Base-by-base conservation (phyloP, 30 jellyfish, hydroid and myxozoan genomes). In the Mastigias papua region DNA sequence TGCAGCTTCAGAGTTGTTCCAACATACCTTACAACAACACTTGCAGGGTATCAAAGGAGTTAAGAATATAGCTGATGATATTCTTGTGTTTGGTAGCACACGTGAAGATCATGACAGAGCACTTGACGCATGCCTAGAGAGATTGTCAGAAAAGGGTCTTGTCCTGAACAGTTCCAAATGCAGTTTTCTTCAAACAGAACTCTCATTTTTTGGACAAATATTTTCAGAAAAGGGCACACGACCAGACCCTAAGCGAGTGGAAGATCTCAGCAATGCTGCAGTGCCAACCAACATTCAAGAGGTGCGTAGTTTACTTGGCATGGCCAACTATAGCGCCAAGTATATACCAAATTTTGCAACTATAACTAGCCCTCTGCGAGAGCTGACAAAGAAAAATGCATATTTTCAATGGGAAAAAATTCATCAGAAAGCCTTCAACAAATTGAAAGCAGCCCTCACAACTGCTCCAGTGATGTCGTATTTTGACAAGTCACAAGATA, bases 71-170 rank as follows among this genome's bases (percentile, higher is more conserved):
- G 78, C 86, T 21, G 95, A 79, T 54, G 97, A 88, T 34, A 80
- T 88, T 16, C 34, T 80, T 0, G 65, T 88, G 9, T 62, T 27
- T 65, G 97, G 92, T 5, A 49, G 25, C 2, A 78, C 97, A 11
- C 81, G 88, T 17, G 57, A 65, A 10, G 97, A 88, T 26, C 92
- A 88, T 67, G 80, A 70, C 37, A 28, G 29, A 16, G 95, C 95
- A 23, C 89, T 86, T 22, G 22, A n/a, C 2, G 84, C 49, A 11
- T 23, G 74, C 33, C 77, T 86, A 0, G 70, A 72, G 46, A 37
- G 90, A 23, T 65, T 81, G 34, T 23, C 70, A 10, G 82, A 62
- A 0, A 81, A 68, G 28, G 82, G 82, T 4, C 82, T 64, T 49
- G 66, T 81, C 21, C 66, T 89, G 48, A 79, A 89, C 50, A 11